Base-by-base conservation (phyloP, 2,888 invertebrate genomes). In the Chymomyza amoena region DNA sequence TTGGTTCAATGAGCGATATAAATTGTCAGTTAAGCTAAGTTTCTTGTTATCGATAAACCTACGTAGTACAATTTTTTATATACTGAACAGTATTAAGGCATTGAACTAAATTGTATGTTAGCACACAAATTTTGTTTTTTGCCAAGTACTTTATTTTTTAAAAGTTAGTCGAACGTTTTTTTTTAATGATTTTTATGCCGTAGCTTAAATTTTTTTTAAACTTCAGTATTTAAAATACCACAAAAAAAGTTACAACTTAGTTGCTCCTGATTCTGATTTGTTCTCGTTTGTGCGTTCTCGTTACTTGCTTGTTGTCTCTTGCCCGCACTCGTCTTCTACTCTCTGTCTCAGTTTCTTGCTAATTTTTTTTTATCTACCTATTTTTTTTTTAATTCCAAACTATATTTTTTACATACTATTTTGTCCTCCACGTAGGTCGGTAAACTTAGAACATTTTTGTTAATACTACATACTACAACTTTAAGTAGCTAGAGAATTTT, bases 401-500 rank as follows among this genome's bases (percentile, higher is more conserved):
- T 45, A 15, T 9, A 6, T 54, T 20, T 10, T 54, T 32, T 32
- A 32, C 4, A 54, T n/a, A n/a, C n/a, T n/a, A n/a, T 20, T 54
- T 54, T 54, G 54, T 20, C 20, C 52, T n/a, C 18, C 54, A 54
- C 54, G 54, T 54, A 54, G 54, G 54, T 54, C 54, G 16, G 18
- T 54, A n/a, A 18, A 20, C 54, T 20, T 54, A 54, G 54, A 16
- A 54, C 20, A 54, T 54, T 54, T 51, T 54, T 54, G 18, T 54
- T 54, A 20, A 32, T 32, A 32, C 1, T 9, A 18, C 15, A 54
- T 20, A 54, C 15, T 20, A 54, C 15, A 16, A 54, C 3, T 54
- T 54, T 20, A 54, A 54, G 54, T 54, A 54, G 54, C 54, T 54
- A 54, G 54, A 54, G n/a, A n/a, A n/a, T 54, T 54, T 7, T 54